Evolutionary conservation across 1,140 invertebrate genomes (phyloP), one percentile per base, ranked within the genome.

Genomic region (Lordiphosa stackelbergi): DNA sequence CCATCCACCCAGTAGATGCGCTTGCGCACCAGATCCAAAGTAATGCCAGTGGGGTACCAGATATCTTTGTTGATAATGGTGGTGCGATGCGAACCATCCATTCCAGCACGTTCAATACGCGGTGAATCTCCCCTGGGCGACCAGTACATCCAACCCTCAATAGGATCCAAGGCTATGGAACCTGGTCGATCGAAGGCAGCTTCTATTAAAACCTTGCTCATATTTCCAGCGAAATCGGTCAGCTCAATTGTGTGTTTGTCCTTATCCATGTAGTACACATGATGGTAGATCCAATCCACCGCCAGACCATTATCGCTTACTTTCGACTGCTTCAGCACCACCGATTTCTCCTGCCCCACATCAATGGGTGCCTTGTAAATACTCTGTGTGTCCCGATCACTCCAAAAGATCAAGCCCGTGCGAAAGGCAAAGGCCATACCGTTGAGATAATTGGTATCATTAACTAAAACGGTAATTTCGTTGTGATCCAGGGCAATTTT

Each of bases 131-230:
- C 97, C n/a, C n/a, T n/a, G n/a, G n/a, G 93, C n/a, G 96, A 96
- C 97, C 97, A 98, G 88, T 96, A 98, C 93, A 98, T 95, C 93
- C 95, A 97, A 2, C 96, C 96, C 81, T 97, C 94, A n/a, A 95
- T 88, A 24, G 98, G 98, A 91, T 99, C 97, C 9, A 99, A 89
- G 10, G 95, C 96, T 72, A 99, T 97, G 1, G 96, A 96, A 81
- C 97, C 92, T 0, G 98, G 98, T 88, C 99, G 96, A 86, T 98
- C 95, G 6, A 99, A 89, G 12, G 91, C 90, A 85, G 94, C 1
- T 16, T 16, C 93, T 63, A 99, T 93, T 2, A 99, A 89, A 4
- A 94, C 93, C 88, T 95, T 97, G 51, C 94, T 91, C 93, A 19
- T 19, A 19, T 19, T 19, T 19, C 19, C 19, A 19, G 2, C 19